phyloP scores from a whole-genome alignment of 2,797 vertebrate genomes.

The Gymnocypris eckloni region DNA sequence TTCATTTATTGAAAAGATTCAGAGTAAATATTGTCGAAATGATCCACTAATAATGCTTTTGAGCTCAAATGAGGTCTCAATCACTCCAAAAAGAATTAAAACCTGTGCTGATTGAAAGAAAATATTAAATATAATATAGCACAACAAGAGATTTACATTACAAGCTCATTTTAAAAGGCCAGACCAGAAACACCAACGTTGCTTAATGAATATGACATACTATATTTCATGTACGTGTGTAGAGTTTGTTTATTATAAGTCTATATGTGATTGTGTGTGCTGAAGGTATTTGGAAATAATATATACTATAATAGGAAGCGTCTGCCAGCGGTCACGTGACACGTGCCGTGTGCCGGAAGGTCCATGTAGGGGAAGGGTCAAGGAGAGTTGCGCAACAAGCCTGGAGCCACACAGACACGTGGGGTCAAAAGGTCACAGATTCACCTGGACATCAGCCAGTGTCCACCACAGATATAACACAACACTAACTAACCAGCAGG shows the following conservation, averaged over 20 bases:
- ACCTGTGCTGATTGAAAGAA: background rate
- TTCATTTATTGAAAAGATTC: background rate
- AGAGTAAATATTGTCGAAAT: background rate
- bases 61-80: background rate
- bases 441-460: background rate
- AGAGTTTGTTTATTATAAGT: background rate
- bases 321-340: constrained; percentile 15
- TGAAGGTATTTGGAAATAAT: background rate
- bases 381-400: constrained; percentile 52
- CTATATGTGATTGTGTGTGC: background rate
- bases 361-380: constrained; percentile 43
- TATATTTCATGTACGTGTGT: no score
- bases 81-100: background rate
- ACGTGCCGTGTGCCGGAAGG: background rate
- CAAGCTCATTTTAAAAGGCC: background rate
- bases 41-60: background rate
- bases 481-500: background rate
- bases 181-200: background rate
- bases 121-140: background rate
- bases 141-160: background rate
- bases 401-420: background rate
- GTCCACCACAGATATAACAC: background rate
- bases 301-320: background rate
- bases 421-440: background rate
- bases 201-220: background rate